These are phyloP conservation scores for Nymphalis urticae DNA, from an alignment of 2,888 invertebrate genomes.

Conservation along the genomic window DNA sequence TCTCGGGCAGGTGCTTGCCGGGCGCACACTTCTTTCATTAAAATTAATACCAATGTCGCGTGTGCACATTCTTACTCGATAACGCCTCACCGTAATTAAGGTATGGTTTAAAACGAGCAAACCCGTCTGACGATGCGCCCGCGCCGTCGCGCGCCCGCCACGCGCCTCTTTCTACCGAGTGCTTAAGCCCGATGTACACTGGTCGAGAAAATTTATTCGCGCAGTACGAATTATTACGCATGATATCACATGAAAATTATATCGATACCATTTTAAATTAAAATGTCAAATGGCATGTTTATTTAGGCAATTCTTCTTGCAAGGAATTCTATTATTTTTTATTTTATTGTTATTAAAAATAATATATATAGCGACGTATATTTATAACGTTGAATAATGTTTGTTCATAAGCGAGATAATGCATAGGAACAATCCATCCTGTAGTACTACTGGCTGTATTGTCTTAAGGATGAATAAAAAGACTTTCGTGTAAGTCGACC, in stretches of 20 bases:
- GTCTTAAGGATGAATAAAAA: background rate
- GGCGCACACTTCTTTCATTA: constrained; percentile 81
- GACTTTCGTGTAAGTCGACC: constrained; percentile 25
- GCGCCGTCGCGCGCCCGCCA: constrained; percentile 55
- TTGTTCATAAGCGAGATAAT: too few relatives aligned
- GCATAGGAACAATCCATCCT: too few relatives aligned
- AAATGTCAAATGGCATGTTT: too few relatives aligned
- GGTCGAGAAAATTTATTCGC: constrained; percentile 14
- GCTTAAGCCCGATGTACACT: constrained; percentile 47
- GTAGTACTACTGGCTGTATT: too few relatives aligned
- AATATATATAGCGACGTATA: too few relatives aligned
- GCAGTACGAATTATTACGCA: background rate
- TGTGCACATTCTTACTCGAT: constrained; percentile 81
- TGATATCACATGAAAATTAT: background rate
- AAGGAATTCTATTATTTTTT: too few relatives aligned
- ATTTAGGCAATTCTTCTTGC: too few relatives aligned
- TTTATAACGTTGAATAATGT: too few relatives aligned
- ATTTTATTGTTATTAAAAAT: too few relatives aligned
- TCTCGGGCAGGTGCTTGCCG: constrained; percentile 70
- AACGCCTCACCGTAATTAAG: constrained; percentile 80
- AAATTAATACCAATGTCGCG: constrained; percentile 82
- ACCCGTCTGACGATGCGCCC: constrained; percentile 49
- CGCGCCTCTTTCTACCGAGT: constrained; percentile 58
- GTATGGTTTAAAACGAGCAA: constrained; percentile 65
- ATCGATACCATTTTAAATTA: too few relatives aligned